Conservation (phyloP, 2,888 invertebrate species). For the Andrena flavipes region DNA sequence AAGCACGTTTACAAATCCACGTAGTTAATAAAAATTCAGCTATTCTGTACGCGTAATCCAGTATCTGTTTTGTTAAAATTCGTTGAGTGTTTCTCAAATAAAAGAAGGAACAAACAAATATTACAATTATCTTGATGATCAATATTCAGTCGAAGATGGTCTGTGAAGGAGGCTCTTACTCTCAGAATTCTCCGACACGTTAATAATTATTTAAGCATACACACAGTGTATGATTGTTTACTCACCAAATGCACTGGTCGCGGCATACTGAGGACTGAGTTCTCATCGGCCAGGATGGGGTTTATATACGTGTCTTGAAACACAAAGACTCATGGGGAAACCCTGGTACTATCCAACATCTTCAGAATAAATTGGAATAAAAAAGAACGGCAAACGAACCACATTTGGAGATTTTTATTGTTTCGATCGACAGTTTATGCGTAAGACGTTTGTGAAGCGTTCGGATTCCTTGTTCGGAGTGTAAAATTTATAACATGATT, state of each 20-base stretch:
- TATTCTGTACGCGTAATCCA: too few species aligned
- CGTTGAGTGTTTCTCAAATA: too few species aligned
- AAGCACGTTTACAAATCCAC: too few species aligned
- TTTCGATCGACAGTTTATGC: background rate
- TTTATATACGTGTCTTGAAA: conserved; percentile 39
- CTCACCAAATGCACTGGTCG: conserved; percentile 45
- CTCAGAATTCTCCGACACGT: background rate
- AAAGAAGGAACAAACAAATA: background rate
- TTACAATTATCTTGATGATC: background rate
- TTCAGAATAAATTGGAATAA: conserved; percentile 1
- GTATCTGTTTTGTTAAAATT: too few species aligned
- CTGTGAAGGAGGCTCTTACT: background rate
- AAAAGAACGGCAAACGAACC: background rate
- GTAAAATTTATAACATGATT: background rate
- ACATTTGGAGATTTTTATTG: background rate
- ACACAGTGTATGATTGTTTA: conserved; percentile 7
- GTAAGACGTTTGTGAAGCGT: background rate
- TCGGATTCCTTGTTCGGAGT: background rate
- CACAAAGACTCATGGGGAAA: conserved; percentile 9
- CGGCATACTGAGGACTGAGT: conserved; percentile 43
- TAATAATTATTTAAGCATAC: background rate
- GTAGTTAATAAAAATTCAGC: too few species aligned
- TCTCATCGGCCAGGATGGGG: conserved; percentile 1
- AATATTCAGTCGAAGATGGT: background rate
- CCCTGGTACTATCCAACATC: background rate